These are phyloP conservation scores for Pachyuromys duprasi DNA, from an alignment of 2,797 vertebrate genomes.

Conservation along the genomic window DNA sequence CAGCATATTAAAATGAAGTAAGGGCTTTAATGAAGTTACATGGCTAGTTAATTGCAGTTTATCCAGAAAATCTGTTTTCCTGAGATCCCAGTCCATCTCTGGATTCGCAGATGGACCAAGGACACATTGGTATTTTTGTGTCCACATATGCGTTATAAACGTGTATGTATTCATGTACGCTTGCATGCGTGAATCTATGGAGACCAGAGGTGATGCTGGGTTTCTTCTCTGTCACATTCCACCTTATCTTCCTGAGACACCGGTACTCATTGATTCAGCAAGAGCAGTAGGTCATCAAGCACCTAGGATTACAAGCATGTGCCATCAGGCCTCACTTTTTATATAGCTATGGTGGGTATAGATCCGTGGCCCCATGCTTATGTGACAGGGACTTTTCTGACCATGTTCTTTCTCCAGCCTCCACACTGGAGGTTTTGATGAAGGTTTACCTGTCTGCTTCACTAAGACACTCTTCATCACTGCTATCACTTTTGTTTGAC, in stretches of 20 bases:
- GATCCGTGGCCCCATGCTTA: neutral
- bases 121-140: neutral
- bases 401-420: neutral
- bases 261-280: neutral
- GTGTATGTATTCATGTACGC: neutral
- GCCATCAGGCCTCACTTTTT: neutral
- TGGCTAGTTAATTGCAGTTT: neutral
- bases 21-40: constrained; percentile 32
- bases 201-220: neutral
- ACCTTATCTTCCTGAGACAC: neutral
- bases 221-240: neutral
- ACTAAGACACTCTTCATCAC: neutral
- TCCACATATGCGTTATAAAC: neutral
- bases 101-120: neutral
- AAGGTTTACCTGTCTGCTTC: neutral
- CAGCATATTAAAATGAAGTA: constrained; percentile 49
- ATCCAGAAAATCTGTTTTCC: neutral
- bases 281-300: neutral
- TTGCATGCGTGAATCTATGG: neutral
- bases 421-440: neutral
- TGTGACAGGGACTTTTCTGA: neutral
- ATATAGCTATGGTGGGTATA: neutral
- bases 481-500: neutral
- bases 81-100: neutral
- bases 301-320: neutral